Base-by-base conservation (phyloP, 2,113 vertebrate species). In the Pterophyllum scalare region DNA sequence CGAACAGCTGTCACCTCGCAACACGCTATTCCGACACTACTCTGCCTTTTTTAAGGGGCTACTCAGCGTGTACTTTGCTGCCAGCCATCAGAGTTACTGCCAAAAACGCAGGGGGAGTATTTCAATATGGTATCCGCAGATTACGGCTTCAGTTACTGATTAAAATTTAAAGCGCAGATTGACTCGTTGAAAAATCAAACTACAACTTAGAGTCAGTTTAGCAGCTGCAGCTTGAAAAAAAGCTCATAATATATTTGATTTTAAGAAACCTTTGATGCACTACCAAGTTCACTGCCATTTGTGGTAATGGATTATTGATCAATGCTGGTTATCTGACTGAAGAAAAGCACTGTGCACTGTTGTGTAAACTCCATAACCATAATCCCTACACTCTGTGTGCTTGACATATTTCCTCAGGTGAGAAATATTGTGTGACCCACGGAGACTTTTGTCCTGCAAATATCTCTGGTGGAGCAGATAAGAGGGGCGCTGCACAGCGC, bases 391-490 rank as follows among this genome's bases (percentile, higher is more conserved):
- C 86, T 78, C 35, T 15, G 81, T 17, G 64, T 59, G 84, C 87
- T 84, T 88, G 92, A 93, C 88, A 87, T 77, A 88, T 91, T 89
- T 93, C 85, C 72, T 92, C 84, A 84, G 84, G 89, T 91, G 89
- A 88, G 78, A 88, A 89, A 90, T 89, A 93, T 89, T 3, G 93
- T 92, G 87, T 90, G 87, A 92, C 89, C 91, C 74, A 28, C 70
- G 65, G 80, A 91, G 88, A 83, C 89, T 85, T 86, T 89, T 87
- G 87, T 86, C 89, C 88, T 60, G 84, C 90, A 86, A 93, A 93
- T 90, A 92, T 87, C 88, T 93, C 91, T 93, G 92, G 61, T 70
- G 87, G 59, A 3, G 77, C 28, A 91, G 93, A 94, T 93, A 93
- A 93, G 89, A 76, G 19, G 78, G 43, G 59, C 58, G 75, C 85